Evolutionary conservation across 2,888 invertebrate genomes (phyloP).

Genomic region (Ochropacha duplaris): DNA sequence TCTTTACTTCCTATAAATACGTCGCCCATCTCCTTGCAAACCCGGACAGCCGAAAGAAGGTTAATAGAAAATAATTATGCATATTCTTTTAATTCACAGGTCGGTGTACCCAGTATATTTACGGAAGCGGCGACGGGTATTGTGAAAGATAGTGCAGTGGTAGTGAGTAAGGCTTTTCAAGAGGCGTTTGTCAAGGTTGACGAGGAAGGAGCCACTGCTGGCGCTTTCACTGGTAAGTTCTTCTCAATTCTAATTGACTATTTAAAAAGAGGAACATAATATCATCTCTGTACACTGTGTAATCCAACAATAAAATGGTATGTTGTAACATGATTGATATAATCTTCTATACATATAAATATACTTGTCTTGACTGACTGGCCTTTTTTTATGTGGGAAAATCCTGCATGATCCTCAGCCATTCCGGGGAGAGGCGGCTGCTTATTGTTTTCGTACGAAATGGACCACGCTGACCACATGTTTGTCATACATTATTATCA

Average conservation of each 20-base stretch:
- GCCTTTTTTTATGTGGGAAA: too few species aligned
- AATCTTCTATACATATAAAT: too few species aligned
- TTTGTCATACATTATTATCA: too few species aligned
- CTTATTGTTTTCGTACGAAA: too few species aligned
- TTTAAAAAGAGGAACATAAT: not conserved
- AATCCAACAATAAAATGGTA: not conserved
- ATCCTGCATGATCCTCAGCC: too few species aligned
- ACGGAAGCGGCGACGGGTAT: conserved; percentile 39
- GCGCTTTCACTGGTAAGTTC: conserved; percentile 86
- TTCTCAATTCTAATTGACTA: not conserved
- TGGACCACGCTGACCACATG: too few species aligned
- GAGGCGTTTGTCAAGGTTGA: conserved; percentile 91
- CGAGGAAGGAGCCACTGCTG: conserved; percentile 92
- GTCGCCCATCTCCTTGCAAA: too few species aligned
- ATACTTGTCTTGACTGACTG: too few species aligned
- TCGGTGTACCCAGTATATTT: conserved; percentile 50
- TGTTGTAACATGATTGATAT: too few species aligned
- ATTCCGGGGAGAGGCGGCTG: too few species aligned
- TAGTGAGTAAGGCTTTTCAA: conserved; percentile 86
- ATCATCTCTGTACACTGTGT: not conserved
- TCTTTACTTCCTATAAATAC: too few species aligned
- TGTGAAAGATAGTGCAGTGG: conserved; percentile 35
- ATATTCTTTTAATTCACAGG: conserved; percentile 21
- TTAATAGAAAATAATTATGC: not conserved
- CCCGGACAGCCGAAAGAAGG: too few species aligned